These are phyloP conservation scores for Rhinoderma darwinii DNA, from an alignment of 2,113 vertebrate genomes.

Conservation along the genomic window DNA sequence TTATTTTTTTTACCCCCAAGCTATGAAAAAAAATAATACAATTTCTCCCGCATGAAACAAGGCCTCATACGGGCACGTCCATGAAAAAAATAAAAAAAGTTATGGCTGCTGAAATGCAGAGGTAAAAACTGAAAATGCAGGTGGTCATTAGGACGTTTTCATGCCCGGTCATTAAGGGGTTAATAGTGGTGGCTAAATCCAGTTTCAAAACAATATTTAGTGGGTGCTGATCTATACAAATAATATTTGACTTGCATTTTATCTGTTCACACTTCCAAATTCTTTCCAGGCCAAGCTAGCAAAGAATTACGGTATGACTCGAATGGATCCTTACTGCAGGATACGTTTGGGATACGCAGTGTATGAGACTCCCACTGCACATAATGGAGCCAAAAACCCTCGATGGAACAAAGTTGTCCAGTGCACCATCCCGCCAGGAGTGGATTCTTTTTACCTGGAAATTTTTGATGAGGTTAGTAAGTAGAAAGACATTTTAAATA, in stretches of 20 bases:
- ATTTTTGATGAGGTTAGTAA: constrained; percentile 95
- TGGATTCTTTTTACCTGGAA: constrained; percentile 97
- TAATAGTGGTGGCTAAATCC: no score
- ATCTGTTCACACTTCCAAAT: background rate
- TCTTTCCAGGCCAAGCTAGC: constrained; percentile 88
- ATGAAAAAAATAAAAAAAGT: background rate
- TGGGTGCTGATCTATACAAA: background rate
- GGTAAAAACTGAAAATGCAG: no score
- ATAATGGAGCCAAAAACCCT: constrained; percentile 97
- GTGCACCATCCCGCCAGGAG: constrained; percentile 90
- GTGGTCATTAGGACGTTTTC: no score
- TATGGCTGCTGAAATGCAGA: no score
- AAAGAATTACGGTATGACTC: constrained; percentile 97
- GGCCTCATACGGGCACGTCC: no score
- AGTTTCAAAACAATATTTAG: background rate
- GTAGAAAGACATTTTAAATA: background rate
- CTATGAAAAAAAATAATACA: no score
- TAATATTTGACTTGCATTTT: background rate
- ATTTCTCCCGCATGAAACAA: no score
- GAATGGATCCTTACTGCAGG: constrained; percentile 97
- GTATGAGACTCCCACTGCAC: constrained; percentile 95
- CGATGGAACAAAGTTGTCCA: constrained; percentile 99
- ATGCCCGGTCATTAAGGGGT: no score
- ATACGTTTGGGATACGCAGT: constrained; percentile 92
- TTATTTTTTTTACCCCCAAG: no score